Evolutionary conservation across 1,140 invertebrate genomes (phyloP), one percentile per base, ranked within the genome.

Genomic region (Bombus affinis): DNA sequence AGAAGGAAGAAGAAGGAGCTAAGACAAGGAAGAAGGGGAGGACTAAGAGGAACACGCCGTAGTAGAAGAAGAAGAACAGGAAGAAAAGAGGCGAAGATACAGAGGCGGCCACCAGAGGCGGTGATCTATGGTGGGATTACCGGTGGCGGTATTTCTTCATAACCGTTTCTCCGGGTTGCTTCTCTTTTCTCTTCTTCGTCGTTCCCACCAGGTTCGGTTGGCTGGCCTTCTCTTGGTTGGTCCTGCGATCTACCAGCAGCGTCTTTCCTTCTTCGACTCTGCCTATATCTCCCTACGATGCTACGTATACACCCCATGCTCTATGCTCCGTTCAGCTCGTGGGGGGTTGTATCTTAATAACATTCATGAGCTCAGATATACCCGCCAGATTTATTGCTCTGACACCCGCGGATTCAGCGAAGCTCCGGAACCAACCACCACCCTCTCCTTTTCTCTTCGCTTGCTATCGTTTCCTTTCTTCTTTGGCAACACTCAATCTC

Each of bases 331-430:
- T 75, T 90, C 91, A 92, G 88, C 93, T 92, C 92, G 93, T 89
- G 93, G 92, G 93, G 93, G 93, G 93, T 95, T 95, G 95, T 95
- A 95, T 95, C 95, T 95, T 95, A 95, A 95, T 95, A 95, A 95
- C 95, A 95, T 95, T 95, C 95, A 95, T 95, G 95, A 95, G 95
- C 94, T 95, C 93, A 95, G 95, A 95, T 94, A 95, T 95, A 95
- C 94, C 92, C 93, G 92, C 91, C 90, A 95, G 93, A 95, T 95
- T 95, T 95, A 95, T 95, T 95, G 92, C 94, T 90, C 86, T 89
- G 87, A 93, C 93, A 94, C 92, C 92, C 91, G 91, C 89, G 92
- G 92, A 95, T 94, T 90, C 93, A 87, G 87, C 93, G 85, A 93
- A 93, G 90, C 93, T 93, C 92, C 84, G 82, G 71, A 85, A 86